phyloP scores from a whole-genome alignment of 2,888 invertebrate genomes.

The Lithosia quadra region DNA sequence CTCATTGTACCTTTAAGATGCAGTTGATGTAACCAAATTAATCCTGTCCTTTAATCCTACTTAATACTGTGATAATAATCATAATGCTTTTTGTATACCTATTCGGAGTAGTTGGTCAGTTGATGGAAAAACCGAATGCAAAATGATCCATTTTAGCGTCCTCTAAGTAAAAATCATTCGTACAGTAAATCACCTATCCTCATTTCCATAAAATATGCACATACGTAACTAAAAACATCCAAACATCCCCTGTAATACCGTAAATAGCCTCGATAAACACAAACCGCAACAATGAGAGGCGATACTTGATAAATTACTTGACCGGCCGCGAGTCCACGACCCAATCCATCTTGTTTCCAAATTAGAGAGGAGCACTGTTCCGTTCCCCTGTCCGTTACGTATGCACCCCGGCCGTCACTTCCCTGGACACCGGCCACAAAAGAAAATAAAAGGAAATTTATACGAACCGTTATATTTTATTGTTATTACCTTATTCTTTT shows the following conservation, averaged over 20 bases:
- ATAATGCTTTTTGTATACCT: neutral
- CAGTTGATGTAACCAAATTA: too few species aligned
- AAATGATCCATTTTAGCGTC: neutral
- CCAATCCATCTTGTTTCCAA: slow-evolving; percentile 76
- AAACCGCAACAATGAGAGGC: slow-evolving; percentile 61
- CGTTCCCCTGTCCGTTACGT: slow-evolving; percentile 56
- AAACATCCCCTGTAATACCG: slow-evolving; percentile 29
- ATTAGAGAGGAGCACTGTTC: slow-evolving; percentile 60
- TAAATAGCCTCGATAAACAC: slow-evolving; percentile 57
- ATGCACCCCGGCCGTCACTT: slow-evolving; percentile 66
- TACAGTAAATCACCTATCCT: slow-evolving; percentile 1
- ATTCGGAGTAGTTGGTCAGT: neutral
- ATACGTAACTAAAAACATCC: slow-evolving; percentile 26
- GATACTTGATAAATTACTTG: slow-evolving; percentile 73
- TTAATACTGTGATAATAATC: too few species aligned
- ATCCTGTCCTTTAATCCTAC: too few species aligned
- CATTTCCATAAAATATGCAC: slow-evolving; percentile 24
- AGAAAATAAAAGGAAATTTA: slow-evolving; percentile 71
- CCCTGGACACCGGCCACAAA: slow-evolving; percentile 63
- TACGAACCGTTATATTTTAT: slow-evolving; percentile 80
- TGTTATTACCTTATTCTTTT: slow-evolving; percentile 73
- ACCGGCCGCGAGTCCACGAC: slow-evolving; percentile 38
- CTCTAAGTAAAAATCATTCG: neutral
- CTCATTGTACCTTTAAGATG: too few species aligned
- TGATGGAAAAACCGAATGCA: neutral